Percentiles rank a stretch among this genome's conserved stretches.
Evolutionary conservation across 2,113 vertebrate species (phyloP).

Genomic region (Pomatostomus ruficeps): DNA sequence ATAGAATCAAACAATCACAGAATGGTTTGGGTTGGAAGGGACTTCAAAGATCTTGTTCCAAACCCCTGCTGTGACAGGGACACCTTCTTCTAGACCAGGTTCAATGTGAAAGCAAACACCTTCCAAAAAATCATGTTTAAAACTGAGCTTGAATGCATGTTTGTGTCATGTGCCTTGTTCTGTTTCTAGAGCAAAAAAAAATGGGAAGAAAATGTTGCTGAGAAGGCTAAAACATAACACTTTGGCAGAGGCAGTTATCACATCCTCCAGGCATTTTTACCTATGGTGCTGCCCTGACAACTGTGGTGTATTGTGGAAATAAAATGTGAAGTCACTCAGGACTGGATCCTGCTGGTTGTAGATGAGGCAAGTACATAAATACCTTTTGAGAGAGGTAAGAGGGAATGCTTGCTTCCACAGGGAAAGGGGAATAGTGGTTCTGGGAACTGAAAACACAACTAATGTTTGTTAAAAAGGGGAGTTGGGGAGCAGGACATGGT

Average conservation of each 20-base stretch:
- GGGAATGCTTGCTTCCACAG: neutral
- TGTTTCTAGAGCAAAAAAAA: neutral
- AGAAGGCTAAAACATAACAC: neutral
- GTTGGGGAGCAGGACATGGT: neutral
- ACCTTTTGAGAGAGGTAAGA: neutral
- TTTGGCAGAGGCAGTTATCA: neutral
- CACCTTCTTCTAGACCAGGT: neutral
- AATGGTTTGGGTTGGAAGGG: neutral
- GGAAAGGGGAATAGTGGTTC: rapidly evolving
- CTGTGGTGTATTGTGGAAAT: neutral
- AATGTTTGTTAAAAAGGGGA: neutral
- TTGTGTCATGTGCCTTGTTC: neutral
- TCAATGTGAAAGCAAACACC: neutral
- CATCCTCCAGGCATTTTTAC: neutral
- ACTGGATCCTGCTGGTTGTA: neutral
- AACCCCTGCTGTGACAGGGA: neutral
- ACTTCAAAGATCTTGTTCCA: neutral
- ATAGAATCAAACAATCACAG: neutral
- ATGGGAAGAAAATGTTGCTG: neutral
- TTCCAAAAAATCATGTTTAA: neutral
- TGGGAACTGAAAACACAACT: neutral
- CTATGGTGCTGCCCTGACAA: neutral
- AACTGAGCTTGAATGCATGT: rapidly evolving
- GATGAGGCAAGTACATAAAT: neutral
- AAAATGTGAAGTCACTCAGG: neutral